Evolutionary conservation across 2,888 invertebrate genomes (phyloP).

Genomic region (Choreutis nemorana): DNA sequence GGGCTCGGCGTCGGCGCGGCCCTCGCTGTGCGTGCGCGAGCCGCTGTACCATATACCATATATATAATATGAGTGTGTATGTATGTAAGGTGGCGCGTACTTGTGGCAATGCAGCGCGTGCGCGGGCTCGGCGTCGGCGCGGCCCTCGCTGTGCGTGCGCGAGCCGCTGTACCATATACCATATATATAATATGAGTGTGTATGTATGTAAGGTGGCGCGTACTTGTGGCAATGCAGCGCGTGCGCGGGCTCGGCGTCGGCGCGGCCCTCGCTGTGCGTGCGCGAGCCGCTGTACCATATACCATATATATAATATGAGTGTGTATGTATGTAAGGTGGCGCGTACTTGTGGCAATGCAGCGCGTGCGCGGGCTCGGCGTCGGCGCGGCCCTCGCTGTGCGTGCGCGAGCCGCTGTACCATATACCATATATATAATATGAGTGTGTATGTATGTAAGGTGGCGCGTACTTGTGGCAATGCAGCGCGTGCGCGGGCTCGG

Average conservation of each 20-base stretch:
- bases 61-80: not conserved
- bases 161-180: constrained; percentile 9
- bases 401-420: not conserved
- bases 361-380: too few relatives aligned
- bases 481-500: constrained; percentile 32
- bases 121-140: constrained; percentile 20
- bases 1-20: too few relatives aligned
- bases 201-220: constrained; percentile 35
- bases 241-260: constrained; percentile 1
- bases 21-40: not conserved
- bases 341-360: too few relatives aligned
- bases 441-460: not conserved
- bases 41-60: not conserved
- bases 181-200: constrained; percentile 8
- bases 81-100: not conserved
- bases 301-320: too few relatives aligned
- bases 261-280: constrained; percentile 37
- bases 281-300: too few relatives aligned
- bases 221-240: constrained; percentile 28
- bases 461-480: too few relatives aligned
- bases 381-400: not conserved
- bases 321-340: too few relatives aligned
- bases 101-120: too few relatives aligned
- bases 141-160: constrained; percentile 19
- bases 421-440: not conserved